These are phyloP conservation scores for Crotalus adamanteus DNA, from an alignment of 2,797 vertebrate genomes.

Conservation along the genomic window DNA sequence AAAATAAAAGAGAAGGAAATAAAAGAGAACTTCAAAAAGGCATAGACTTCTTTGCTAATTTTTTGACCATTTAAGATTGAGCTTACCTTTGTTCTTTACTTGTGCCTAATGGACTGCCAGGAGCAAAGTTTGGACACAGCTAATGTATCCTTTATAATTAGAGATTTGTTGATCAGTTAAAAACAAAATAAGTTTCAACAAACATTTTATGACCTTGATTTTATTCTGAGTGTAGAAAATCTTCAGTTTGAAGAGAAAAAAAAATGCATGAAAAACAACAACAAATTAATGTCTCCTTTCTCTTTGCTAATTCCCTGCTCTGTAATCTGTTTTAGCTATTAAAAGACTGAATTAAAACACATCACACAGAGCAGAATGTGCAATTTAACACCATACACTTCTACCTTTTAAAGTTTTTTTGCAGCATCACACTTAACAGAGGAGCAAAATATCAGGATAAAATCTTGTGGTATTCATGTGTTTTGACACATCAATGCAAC, in stretches of 20 bases:
- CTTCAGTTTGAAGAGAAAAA: constrained; percentile 22
- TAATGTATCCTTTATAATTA: constrained; percentile 9
- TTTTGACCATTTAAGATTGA: background rate
- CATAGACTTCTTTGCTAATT: background rate
- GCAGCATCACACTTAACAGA: constrained; percentile 9
- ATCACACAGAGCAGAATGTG: background rate
- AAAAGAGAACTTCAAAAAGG: constrained; percentile 13
- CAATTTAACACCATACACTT: background rate
- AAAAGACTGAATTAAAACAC: constrained; percentile 25
- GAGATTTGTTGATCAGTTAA: constrained; percentile 15
- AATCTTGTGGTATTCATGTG: background rate
- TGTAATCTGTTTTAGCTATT: constrained; percentile 31
- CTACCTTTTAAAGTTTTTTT: background rate
- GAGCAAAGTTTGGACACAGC: no score
- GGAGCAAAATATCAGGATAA: background rate
- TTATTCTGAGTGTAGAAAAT: constrained; percentile 31
- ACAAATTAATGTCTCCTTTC: constrained; percentile 9
- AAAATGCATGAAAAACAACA: background rate
- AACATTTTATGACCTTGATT: constrained; percentile 27
- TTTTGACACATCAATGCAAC: background rate
- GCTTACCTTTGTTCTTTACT: background rate
- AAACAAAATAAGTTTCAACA: constrained; percentile 2
- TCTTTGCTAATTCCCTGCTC: constrained; percentile 31
- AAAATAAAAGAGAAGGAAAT: constrained; percentile 1
- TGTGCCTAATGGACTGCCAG: background rate